Evolutionary conservation across 2,888 invertebrate species (phyloP).

Genomic region (Pyrrhia umbra): DNA sequence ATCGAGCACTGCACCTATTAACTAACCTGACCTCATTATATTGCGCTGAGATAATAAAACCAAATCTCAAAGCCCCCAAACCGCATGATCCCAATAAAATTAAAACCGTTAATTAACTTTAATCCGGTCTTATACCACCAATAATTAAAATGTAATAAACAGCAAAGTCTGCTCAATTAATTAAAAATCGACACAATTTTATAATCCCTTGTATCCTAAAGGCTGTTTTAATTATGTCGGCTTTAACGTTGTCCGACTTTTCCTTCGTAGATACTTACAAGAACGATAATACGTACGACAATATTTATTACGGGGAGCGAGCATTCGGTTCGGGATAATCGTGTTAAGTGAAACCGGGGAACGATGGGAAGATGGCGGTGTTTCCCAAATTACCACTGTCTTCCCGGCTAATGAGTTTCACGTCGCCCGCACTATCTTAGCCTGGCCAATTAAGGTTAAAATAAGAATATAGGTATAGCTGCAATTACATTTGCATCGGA

Average conservation of each 20-base stretch:
- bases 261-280: conserved; percentile 17
- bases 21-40: neutral
- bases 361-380: conserved; percentile 47
- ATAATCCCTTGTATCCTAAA: conserved; percentile 24
- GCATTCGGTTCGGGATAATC: conserved; percentile 56
- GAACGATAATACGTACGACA: conserved; percentile 32
- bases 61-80: neutral
- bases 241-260: conserved; percentile 16
- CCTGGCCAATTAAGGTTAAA: conserved; percentile 59
- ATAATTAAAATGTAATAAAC: conserved; percentile 30
- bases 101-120: conserved; percentile 14
- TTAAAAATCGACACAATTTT: conserved; percentile 38
- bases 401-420: conserved; percentile 66
- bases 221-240: conserved; percentile 40
- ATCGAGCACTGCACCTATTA: conserved; percentile 20
- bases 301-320: conserved; percentile 45
- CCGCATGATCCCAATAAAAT: conserved; percentile 12
- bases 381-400: conserved; percentile 66
- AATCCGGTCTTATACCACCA: conserved; percentile 10
- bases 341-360: conserved; percentile 70
- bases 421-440: conserved; percentile 50
- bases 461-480: conserved; percentile 53
- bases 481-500: conserved; percentile 37
- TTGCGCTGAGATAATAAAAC: neutral
- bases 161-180: conserved; percentile 16